Percentiles rank a stretch among this genome's conserved stretches.
Conservation (phyloP, 2,113 vertebrate genomes). For the Coturnix japonica region DNA sequence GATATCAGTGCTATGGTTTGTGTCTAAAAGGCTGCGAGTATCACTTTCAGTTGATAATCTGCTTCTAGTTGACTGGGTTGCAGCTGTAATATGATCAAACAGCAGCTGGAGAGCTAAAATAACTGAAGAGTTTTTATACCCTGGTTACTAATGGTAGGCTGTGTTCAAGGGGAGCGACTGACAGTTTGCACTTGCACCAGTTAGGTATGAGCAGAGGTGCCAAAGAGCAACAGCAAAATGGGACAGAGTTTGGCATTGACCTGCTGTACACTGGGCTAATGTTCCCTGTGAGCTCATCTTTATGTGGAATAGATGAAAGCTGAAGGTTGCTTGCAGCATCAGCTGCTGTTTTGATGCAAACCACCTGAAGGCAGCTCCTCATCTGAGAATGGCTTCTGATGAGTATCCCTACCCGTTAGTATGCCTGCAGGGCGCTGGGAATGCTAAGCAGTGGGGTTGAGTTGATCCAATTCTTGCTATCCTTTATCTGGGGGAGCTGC, state of each 20-base stretch:
- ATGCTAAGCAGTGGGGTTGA: not conserved
- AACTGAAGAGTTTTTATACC: not conserved
- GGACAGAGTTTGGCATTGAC: not conserved
- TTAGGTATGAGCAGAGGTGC: not conserved
- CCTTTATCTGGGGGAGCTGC: not conserved
- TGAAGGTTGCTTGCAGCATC: not conserved
- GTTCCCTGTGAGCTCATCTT: not conserved
- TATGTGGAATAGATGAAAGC: fast-evolving
- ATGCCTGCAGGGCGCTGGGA: not conserved
- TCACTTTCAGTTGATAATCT: conserved; percentile 39
- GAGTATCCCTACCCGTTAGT: not conserved
- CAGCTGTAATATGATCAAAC: conserved; percentile 59
- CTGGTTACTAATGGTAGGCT: not conserved
- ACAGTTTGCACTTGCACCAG: not conserved
- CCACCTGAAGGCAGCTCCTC: not conserved
- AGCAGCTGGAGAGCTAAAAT: conserved; percentile 56
- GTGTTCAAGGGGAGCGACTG: not conserved
- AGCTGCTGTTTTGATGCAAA: not conserved
- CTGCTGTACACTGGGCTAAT: not conserved
- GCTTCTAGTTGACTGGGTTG: conserved; percentile 51
- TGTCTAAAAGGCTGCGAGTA: not conserved
- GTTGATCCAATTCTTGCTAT: not conserved
- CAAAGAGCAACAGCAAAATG: not conserved
- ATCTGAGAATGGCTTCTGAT: not conserved
- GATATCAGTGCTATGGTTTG: not conserved